Evolutionary conservation across 2,888 invertebrate species (phyloP), one percentile per base, ranked within the genome.

Genomic region (Synanthedon formicaeformis): DNA sequence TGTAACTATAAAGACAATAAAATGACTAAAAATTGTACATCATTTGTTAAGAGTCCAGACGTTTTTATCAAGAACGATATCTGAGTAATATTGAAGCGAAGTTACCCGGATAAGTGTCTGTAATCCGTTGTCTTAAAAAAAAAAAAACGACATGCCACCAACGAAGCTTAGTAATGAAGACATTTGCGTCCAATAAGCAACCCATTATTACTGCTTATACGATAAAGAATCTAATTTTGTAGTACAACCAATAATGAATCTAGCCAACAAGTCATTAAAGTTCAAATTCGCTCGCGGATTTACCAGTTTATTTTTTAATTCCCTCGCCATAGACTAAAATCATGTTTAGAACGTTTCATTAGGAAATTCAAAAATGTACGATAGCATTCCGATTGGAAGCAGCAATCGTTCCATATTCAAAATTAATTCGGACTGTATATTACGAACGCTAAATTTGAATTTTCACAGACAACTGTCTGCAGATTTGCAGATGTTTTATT

Each of bases 121-220:
- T 45, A 45, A 45, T 45, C 45, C 45, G 45, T 45, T 45, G 41
- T 18, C 45, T 48, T 18, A 45, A 18, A 45, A 45, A 34, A 45
- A 45, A 34, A 27, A 11, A 52, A 52, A 48, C 48, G 14, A 41
- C 40, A 52, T 56, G 65, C 81, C 81, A 81, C 81, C 81, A 80
- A 79, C 82, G 81, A 66, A 59, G 80, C 23, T 53, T 52, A 13
- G 55, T 73, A 80, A 82, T 82, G 71, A 81, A 82, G 81, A 78
- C 81, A 79, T 81, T 79, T 68, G 66, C 70, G 65, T 73, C 63
- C 65, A 67, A 74, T 73, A 75, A 71, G 60, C 69, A 67, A 68
- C 60, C 66, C 66, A 71, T 74, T 72, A 72, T 66, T 64, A 65
- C 66, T 62, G 65, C 65, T 66, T 64, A 63, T 61, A 66, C 60